phyloP scores from a whole-genome alignment of 2,888 invertebrate species.

The Diarsia rubi region DNA sequence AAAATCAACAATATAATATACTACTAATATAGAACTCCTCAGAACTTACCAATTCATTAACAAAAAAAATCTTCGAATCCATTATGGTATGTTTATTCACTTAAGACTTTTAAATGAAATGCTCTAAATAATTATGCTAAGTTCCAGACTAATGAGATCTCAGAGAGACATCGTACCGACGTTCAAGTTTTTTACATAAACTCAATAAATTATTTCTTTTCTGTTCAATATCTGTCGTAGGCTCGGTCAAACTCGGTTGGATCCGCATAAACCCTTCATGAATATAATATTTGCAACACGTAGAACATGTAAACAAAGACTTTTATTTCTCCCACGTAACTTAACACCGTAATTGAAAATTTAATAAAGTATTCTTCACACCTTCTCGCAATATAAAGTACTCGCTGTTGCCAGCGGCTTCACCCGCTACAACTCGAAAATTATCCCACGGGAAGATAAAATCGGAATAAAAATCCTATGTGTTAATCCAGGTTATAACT shows the following conservation, averaged over 20 bases:
- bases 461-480: too few species aligned
- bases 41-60: not conserved
- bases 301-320: slow-evolving; percentile 57
- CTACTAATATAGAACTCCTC: not conserved
- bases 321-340: slow-evolving; percentile 57
- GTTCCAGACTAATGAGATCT: slow-evolving; percentile 14
- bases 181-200: slow-evolving; percentile 11
- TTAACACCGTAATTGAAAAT: slow-evolving; percentile 74
- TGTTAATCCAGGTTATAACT: too few species aligned
- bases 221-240: slow-evolving; percentile 44
- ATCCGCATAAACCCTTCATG: slow-evolving; percentile 58
- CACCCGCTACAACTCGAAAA: too few species aligned
- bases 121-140: slow-evolving; percentile 31
- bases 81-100: not conserved
- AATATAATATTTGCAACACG: slow-evolving; percentile 57
- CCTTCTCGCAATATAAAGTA: slow-evolving; percentile 61
- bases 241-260: slow-evolving; percentile 33
- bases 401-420: too few species aligned
- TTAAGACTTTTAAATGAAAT: not conserved
- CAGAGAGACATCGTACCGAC: slow-evolving; percentile 6
- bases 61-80: not conserved
- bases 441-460: too few species aligned
- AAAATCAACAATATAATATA: not conserved
- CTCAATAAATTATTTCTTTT: slow-evolving; percentile 8
- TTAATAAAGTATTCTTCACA: slow-evolving; percentile 73